phyloP scores from a whole-genome alignment of 2,888 invertebrate species.

The Flexamia atlantica region DNA sequence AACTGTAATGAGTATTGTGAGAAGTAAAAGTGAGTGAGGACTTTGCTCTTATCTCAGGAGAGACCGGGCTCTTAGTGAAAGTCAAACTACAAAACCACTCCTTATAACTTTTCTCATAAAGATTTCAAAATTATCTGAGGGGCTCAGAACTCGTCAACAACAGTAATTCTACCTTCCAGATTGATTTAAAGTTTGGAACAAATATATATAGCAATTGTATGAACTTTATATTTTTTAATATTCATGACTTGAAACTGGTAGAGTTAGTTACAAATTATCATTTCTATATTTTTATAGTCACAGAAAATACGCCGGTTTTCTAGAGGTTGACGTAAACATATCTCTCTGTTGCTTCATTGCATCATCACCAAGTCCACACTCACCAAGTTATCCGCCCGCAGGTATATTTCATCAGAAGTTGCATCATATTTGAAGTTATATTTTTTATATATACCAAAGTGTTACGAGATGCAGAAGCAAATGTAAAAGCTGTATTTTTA shows the following conservation, averaged over 20 bases:
- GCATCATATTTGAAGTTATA: neutral
- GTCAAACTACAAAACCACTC: conserved; percentile 21
- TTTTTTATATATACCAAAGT: too few species aligned
- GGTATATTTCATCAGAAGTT: neutral
- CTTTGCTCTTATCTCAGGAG: neutral
- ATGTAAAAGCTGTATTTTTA: too few species aligned
- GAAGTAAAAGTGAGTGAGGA: neutral
- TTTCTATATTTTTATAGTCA: too few species aligned
- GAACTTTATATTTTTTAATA: too few species aligned
- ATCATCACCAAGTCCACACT: neutral
- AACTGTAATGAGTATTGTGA: neutral
- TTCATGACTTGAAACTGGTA: too few species aligned
- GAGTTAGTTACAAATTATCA: too few species aligned
- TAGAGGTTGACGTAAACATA: neutral
- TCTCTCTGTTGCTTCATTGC: neutral
- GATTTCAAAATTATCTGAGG: conserved; percentile 22
- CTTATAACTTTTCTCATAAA: conserved; percentile 27
- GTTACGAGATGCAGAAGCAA: too few species aligned
- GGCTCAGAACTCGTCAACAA: conserved; percentile 6
- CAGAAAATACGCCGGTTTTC: too few species aligned
- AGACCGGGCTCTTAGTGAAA: conserved; percentile 4
- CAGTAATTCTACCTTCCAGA: neutral
- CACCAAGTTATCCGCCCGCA: too few species aligned
- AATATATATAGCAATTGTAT: too few species aligned
- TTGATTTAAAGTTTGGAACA: too few species aligned